phyloP scores from a whole-genome alignment of 1,140 invertebrate species.

The Procambarus virginalis region DNA sequence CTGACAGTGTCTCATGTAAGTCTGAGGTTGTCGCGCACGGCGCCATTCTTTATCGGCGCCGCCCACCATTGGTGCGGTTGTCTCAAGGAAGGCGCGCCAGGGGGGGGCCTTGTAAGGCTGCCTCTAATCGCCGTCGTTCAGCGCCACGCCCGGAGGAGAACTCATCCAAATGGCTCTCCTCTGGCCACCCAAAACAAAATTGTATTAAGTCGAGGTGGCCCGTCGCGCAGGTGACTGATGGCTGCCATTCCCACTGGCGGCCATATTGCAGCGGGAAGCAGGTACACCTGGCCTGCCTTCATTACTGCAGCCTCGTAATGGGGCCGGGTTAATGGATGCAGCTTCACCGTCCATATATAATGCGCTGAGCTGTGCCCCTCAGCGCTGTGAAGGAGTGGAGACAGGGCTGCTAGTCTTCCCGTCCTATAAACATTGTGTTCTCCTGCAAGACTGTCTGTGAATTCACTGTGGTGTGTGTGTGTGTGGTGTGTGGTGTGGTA shows the following conservation, averaged over 20 bases:
- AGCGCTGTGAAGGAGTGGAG: too few relatives aligned
- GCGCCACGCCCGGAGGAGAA: neutral
- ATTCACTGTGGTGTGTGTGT: too few relatives aligned
- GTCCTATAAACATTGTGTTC: too few relatives aligned
- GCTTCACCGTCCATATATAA: too few relatives aligned
- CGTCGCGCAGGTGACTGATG: neutral
- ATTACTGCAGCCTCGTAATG: too few relatives aligned
- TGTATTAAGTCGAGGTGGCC: neutral
- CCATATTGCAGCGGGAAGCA: neutral
- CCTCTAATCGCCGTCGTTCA: conserved; percentile 5
- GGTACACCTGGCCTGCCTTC: too few relatives aligned
- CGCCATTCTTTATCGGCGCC: conserved; percentile 30
- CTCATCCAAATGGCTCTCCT: conserved; percentile 12
- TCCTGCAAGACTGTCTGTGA: too few relatives aligned
- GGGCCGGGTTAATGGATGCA: too few relatives aligned
- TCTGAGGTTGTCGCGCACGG: neutral
- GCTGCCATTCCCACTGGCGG: too few relatives aligned
- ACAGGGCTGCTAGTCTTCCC: too few relatives aligned
- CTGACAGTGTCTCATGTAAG: conserved; percentile 28
- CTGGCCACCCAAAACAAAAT: neutral
- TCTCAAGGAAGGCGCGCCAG: neutral
- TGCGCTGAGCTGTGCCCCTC: too few relatives aligned
- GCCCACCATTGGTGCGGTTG: conserved; percentile 17
- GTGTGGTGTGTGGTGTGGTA: too few relatives aligned
- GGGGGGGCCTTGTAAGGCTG: conserved; percentile 32